These are phyloP conservation scores for Danio choprae DNA, from an alignment of 2,797 vertebrate genomes.

Conservation along the genomic window DNA sequence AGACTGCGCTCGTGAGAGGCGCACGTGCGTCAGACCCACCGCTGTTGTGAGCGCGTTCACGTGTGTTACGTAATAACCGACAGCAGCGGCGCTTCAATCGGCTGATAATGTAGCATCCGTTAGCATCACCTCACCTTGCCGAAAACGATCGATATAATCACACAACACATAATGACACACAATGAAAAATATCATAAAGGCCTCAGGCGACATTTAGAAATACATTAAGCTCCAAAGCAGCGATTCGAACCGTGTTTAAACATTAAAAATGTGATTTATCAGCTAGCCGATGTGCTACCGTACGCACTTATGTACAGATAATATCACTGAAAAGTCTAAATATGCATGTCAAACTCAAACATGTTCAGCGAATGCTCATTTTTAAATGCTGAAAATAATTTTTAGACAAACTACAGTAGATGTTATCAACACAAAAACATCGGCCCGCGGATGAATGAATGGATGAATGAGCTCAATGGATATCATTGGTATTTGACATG, in stretches of 20 bases:
- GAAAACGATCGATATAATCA: background rate
- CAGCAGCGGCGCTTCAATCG: background rate
- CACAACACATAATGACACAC: background rate
- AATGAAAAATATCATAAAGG: background rate
- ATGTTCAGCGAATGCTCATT: background rate
- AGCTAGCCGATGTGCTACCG: background rate
- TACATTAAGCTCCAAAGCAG: background rate
- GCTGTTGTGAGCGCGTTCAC: constrained; percentile 11
- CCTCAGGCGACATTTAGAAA: background rate
- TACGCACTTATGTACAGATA: background rate
- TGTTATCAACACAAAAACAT: background rate
- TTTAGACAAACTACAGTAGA: background rate
- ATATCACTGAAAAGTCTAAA: background rate
- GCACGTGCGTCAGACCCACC: constrained; percentile 2
- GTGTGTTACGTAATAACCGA: constrained; percentile 31
- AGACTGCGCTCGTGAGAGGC: constrained; percentile 1
- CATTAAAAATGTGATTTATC: background rate
- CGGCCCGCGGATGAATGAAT: background rate
- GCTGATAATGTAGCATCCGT: background rate
- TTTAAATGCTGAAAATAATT: background rate
- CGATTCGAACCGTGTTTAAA: background rate
- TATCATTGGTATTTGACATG: background rate
- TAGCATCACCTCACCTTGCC: background rate
- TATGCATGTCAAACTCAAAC: background rate
- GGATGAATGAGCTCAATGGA: background rate